phyloP scores from a whole-genome alignment of 2,113 vertebrate species.

The Dipodomys ordii region DNA sequence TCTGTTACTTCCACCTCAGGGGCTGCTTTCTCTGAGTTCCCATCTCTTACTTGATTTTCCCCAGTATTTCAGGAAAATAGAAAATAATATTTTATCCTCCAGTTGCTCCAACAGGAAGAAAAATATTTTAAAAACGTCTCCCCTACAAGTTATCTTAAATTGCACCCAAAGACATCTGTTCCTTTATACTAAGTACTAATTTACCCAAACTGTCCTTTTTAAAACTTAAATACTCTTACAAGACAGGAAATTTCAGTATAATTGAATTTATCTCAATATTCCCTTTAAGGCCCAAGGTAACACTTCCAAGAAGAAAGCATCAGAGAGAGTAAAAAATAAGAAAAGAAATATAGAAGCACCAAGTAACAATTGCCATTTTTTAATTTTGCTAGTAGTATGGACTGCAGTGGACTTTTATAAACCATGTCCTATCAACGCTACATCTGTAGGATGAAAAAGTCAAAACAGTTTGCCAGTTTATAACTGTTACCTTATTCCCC shows the following conservation, averaged over 20 bases:
- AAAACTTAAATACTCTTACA: not conserved
- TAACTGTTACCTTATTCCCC: not conserved
- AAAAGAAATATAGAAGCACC: not conserved
- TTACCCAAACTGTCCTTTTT: not conserved
- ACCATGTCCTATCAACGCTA: not conserved
- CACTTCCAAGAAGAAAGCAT: not conserved
- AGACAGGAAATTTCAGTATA: not conserved
- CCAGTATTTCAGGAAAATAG: not conserved
- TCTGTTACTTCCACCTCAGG: not conserved
- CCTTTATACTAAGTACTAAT: not conserved
- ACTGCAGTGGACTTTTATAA: not conserved
- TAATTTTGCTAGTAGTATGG: not conserved
- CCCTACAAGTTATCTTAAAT: not conserved
- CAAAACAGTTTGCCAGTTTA: slow-evolving; percentile 8
- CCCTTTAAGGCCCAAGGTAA: not conserved
- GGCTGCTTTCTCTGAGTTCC: not conserved
- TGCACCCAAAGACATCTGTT: not conserved
- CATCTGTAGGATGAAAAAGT: slow-evolving; percentile 1
- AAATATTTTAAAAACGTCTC: slow-evolving; percentile 1
- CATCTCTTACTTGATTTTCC: not conserved
- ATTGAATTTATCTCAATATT: not conserved
- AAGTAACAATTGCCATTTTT: not conserved
- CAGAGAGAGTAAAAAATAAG: not conserved
- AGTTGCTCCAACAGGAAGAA: not conserved
- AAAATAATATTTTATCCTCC: not conserved